phyloP scores from a whole-genome alignment of 2,797 vertebrate genomes.

The Mormyrus hasselquistii region DNA sequence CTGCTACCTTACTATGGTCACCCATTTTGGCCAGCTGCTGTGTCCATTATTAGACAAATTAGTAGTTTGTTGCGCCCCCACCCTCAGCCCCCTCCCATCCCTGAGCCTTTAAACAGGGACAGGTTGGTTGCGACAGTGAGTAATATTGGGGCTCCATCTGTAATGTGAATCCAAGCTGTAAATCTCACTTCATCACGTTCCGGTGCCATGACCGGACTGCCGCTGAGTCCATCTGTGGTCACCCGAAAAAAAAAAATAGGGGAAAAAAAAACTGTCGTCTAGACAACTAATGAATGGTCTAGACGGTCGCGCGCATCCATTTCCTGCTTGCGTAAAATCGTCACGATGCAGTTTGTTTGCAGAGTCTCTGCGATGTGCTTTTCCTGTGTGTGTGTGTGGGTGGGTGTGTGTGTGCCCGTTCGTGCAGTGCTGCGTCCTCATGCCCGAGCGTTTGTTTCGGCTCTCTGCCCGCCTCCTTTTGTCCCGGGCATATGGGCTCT shows the following conservation, averaged over 20 bases:
- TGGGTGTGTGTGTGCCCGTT: background rate
- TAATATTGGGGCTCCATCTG: slow-evolving; percentile 18
- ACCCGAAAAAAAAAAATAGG: background rate
- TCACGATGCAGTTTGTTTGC: slow-evolving; percentile 2
- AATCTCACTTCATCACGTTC: slow-evolving; percentile 19
- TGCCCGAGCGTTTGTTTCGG: background rate
- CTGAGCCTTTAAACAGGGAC: background rate
- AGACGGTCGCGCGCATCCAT: background rate
- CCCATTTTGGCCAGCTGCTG: slow-evolving; percentile 12
- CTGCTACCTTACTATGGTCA: background rate
- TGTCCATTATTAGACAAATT: slow-evolving; percentile 14
- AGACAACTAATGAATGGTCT: slow-evolving; percentile 20
- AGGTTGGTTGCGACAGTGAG: slow-evolving; percentile 13
- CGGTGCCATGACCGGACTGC: slow-evolving; percentile 3
- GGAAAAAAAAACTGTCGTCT: background rate
- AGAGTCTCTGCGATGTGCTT: slow-evolving; percentile 1
- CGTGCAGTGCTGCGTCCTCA: background rate
- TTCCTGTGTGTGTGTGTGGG: background rate
- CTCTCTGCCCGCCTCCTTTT: slow-evolving; percentile 17
- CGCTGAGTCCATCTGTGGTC: slow-evolving; percentile 16
- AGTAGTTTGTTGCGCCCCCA: background rate
- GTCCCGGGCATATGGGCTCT: slow-evolving; percentile 28
- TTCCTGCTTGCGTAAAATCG: background rate
- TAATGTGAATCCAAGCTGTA: slow-evolving; percentile 19
- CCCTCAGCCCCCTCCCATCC: background rate